Conservation (phyloP, 2,888 invertebrate species). For the Lottia scabra region DNA sequence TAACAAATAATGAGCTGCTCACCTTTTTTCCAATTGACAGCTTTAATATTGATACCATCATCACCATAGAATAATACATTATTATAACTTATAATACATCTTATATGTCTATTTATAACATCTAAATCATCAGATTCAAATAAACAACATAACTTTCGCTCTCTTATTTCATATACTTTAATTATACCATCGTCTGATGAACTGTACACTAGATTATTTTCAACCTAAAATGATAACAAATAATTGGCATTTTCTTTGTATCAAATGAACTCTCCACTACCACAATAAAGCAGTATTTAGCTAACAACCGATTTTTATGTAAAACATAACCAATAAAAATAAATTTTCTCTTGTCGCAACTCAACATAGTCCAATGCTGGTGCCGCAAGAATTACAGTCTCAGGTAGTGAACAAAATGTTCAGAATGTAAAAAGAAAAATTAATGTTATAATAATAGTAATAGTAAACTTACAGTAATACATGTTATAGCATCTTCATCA, state of each 20-base stretch:
- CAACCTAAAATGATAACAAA: conserved; percentile 39
- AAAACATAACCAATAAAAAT: no score
- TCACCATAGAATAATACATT: conserved; percentile 56
- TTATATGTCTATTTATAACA: conserved; percentile 41
- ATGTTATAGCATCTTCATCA: conserved; percentile 57
- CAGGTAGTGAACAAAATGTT: no score
- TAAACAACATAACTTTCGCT: conserved; percentile 41
- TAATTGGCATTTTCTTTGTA: no score
- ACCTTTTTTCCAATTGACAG: conserved; percentile 63
- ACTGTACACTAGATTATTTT: conserved; percentile 38
- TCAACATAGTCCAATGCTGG: no score
- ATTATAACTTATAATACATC: conserved; percentile 40
- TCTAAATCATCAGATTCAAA: conserved; percentile 56
- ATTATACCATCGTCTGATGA: conserved; percentile 52
- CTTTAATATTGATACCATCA: conserved; percentile 61
- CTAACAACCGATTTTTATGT: no score
- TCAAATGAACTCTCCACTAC: no score
- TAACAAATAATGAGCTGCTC: conserved; percentile 4
- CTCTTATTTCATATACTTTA: conserved; percentile 52
- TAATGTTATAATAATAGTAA: no score
- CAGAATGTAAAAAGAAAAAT: no score
- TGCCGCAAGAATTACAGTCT: no score
- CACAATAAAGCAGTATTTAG: no score
- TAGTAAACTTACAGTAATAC: conserved; percentile 50
- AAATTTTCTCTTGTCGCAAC: no score